phyloP scores from a whole-genome alignment of 2,797 vertebrate genomes.

The Centropyge bicolor region DNA sequence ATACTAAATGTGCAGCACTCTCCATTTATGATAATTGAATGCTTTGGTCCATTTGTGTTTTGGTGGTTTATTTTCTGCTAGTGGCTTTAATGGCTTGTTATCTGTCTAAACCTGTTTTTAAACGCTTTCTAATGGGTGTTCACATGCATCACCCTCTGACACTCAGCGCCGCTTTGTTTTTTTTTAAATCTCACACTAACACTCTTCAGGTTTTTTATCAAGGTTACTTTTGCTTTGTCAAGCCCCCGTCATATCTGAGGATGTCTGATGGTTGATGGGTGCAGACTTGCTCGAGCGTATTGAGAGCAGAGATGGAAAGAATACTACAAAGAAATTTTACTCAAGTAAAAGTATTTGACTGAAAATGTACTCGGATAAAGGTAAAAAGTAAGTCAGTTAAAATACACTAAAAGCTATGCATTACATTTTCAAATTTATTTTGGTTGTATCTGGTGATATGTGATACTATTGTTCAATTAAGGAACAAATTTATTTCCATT shows the following conservation, averaged over 20 bases:
- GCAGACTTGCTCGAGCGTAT: conserved; percentile 3
- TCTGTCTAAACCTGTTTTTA: conserved; percentile 78
- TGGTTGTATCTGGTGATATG: no score
- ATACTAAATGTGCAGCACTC: conserved; percentile 54
- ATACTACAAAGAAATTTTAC: no score
- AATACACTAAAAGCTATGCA: no score
- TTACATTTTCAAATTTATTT: no score
- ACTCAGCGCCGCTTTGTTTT: conserved; percentile 40
- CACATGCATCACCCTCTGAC: conserved; percentile 55
- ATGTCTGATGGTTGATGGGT: conserved; percentile 24
- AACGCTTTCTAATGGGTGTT: conserved; percentile 71
- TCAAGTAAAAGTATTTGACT: no score
- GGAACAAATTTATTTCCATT: no score
- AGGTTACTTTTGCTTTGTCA: conserved; percentile 50
- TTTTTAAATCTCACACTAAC: conserved; percentile 16
- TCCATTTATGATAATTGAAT: conserved; percentile 77
- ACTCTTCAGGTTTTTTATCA: conserved; percentile 46
- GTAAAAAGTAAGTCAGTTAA: no score
- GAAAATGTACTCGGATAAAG: no score
- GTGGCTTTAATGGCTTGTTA: conserved; percentile 79
- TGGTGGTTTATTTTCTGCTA: conserved; percentile 74
- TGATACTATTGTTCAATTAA: no score
- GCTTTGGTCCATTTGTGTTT: conserved; percentile 79
- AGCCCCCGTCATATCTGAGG: conserved; percentile 40
- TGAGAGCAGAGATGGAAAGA: neutral